Conservation (phyloP, 2,888 invertebrate species). For the Diadegma fenestrale region DNA sequence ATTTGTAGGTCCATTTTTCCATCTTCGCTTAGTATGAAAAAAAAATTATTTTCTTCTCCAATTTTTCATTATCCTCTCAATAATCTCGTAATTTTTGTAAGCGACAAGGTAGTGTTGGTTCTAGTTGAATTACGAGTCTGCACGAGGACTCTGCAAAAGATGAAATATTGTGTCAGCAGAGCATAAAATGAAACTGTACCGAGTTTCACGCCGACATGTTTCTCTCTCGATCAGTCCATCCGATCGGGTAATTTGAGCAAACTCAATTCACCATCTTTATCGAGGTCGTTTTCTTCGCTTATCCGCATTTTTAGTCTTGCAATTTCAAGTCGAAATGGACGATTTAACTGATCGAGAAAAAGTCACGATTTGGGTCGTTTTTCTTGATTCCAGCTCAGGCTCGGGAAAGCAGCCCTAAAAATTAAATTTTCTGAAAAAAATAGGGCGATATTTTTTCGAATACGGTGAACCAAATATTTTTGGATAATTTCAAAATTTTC, state of each 20-base stretch:
- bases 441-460: too few relatives aligned
- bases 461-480: too few relatives aligned
- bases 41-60: conserved; percentile 10
- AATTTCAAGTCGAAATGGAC: not conserved
- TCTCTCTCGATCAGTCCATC: not conserved
- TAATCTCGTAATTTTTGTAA: not conserved
- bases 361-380: not conserved
- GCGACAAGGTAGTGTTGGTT: not conserved
- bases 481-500: too few relatives aligned
- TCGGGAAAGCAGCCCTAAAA: not conserved
- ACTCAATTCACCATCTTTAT: not conserved
- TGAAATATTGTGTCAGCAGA: not conserved
- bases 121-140: not conserved
- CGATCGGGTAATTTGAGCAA: not conserved
- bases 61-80: not conserved
- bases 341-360: not conserved
- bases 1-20: conserved; percentile 19
- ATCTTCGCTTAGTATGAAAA: not conserved
- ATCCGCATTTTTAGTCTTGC: not conserved
- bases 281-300: not conserved
- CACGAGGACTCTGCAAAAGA: not conserved
- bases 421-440: too few relatives aligned
- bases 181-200: not conserved
- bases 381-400: not conserved
- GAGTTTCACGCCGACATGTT: not conserved